A percentile compares a stretch with the other conserved stretches of the same genome.
Conservation (phyloP, 2,888 invertebrate species). For the Tanypteryx hageni region DNA sequence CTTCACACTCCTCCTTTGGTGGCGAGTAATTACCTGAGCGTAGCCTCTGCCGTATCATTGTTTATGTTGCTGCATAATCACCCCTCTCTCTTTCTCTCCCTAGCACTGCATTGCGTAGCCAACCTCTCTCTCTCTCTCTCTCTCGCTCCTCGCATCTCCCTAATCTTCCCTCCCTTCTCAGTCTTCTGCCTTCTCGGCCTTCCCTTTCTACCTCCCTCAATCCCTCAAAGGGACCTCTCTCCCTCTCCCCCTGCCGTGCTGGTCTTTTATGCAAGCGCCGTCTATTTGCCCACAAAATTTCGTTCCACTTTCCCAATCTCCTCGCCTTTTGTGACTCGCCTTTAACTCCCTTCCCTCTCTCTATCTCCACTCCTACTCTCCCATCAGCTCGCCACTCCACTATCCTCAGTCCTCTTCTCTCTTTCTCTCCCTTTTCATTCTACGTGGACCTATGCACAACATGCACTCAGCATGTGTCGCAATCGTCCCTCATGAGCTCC, state of each 20-base stretch:
- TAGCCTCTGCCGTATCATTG: not conserved
- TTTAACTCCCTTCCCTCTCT: not conserved
- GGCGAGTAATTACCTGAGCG: not conserved
- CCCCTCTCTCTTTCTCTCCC: not conserved
- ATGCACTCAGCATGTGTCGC: slow-evolving; percentile 12
- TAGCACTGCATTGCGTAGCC: too few species aligned
- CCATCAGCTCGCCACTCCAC: too few species aligned
- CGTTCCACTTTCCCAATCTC: slow-evolving; percentile 2
- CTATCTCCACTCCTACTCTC: too few species aligned
- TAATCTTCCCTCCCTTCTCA: too few species aligned
- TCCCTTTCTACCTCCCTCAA: too few species aligned
- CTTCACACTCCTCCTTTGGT: not conserved
- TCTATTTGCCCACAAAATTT: slow-evolving; percentile 29
- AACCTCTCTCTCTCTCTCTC: too few species aligned
- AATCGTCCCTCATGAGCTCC: not conserved
- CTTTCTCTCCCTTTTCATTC: too few species aligned
- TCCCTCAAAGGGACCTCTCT: too few species aligned
- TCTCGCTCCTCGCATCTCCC: too few species aligned
- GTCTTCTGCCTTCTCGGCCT: too few species aligned
- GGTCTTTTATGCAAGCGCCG: not conserved
- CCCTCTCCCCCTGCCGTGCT: not conserved
- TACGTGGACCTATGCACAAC: not conserved
- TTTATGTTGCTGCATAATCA: not conserved
- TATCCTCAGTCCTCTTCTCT: too few species aligned
- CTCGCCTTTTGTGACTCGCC: not conserved